Evolutionary conservation across 2,113 vertebrate species (phyloP).

Genomic region (Menidia beryllina): DNA sequence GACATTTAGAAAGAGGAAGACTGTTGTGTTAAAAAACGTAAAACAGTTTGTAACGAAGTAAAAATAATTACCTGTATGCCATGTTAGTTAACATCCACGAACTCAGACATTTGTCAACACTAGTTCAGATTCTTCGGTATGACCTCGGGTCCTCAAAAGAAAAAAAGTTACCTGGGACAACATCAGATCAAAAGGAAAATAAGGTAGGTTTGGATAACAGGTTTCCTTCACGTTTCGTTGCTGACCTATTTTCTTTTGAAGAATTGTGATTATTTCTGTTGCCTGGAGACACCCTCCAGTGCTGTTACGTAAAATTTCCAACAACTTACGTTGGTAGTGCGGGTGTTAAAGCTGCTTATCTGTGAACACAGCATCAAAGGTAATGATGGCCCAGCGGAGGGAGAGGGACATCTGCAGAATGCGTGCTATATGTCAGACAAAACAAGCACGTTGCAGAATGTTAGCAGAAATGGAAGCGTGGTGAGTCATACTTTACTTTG

Average conservation of each 20-base stretch:
- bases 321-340: not conserved
- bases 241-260: not conserved
- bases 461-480: conserved; percentile 1
- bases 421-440: conserved; percentile 1
- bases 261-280: not conserved
- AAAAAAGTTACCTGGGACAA: conserved; percentile 80
- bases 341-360: not conserved
- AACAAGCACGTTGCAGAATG: conserved; percentile 26
- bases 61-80: conserved; percentile 26
- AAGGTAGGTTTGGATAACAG: conserved; percentile 44
- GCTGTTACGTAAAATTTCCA: not conserved
- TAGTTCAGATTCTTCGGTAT: conserved; percentile 30
- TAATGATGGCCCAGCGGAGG: conserved; percentile 48
- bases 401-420: conserved; percentile 27
- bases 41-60: conserved; percentile 1
- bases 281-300: not conserved
- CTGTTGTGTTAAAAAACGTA: not conserved
- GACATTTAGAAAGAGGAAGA: not conserved
- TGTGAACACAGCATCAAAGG: conserved; percentile 32
- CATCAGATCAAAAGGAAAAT: conserved; percentile 78
- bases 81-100: conserved; percentile 30
- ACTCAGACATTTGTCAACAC: conserved; percentile 2
- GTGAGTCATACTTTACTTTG: conserved; percentile 47
- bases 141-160: conserved; percentile 56
- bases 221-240: not conserved